A percentile compares a stretch with the other conserved stretches of the same genome.
phyloP scores from a whole-genome alignment of 2,113 vertebrate genomes.

The Albula glossodonta region DNA sequence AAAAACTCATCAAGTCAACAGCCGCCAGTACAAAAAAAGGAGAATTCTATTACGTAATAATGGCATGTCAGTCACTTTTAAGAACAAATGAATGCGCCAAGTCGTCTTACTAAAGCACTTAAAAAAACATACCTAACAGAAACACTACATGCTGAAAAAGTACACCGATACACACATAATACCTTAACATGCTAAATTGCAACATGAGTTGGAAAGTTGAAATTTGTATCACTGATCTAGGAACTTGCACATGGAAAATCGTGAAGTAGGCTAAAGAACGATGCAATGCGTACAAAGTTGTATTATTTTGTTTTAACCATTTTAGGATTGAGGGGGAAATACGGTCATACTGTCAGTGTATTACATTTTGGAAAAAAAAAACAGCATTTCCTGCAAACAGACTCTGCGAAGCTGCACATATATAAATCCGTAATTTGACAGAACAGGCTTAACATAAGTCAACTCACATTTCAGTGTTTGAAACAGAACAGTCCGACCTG shows the following conservation, averaged over 20 bases:
- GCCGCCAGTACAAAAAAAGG: slow-evolving; percentile 80
- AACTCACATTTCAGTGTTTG: slow-evolving; percentile 46
- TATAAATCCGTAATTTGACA: slow-evolving; percentile 13
- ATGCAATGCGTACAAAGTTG: too few species aligned
- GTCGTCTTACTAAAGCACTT: slow-evolving; percentile 40
- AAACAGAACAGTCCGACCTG: slow-evolving; percentile 42
- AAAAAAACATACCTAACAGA: slow-evolving; percentile 34
- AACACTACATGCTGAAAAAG: slow-evolving; percentile 59
- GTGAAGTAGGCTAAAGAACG: neutral
- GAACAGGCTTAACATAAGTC: slow-evolving; percentile 2
- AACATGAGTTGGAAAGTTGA: slow-evolving; percentile 8
- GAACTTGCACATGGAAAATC: neutral
- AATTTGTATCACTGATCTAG: neutral
- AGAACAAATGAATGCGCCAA: slow-evolving; percentile 17
- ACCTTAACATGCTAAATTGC: slow-evolving; percentile 61
- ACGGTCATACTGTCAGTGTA: slow-evolving; percentile 6
- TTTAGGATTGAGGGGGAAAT: neutral
- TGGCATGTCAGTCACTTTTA: slow-evolving; percentile 38
- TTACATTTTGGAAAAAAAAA: neutral
- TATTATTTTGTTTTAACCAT: neutral
- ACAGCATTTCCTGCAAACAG: slow-evolving; percentile 25
- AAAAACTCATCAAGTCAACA: slow-evolving; percentile 91
- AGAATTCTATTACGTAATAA: slow-evolving; percentile 39
- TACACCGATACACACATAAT: slow-evolving; percentile 46
- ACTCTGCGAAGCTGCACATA: slow-evolving; percentile 4